phyloP scores from a whole-genome alignment of 2,888 invertebrate genomes.

The Diloba caeruleocephala region DNA sequence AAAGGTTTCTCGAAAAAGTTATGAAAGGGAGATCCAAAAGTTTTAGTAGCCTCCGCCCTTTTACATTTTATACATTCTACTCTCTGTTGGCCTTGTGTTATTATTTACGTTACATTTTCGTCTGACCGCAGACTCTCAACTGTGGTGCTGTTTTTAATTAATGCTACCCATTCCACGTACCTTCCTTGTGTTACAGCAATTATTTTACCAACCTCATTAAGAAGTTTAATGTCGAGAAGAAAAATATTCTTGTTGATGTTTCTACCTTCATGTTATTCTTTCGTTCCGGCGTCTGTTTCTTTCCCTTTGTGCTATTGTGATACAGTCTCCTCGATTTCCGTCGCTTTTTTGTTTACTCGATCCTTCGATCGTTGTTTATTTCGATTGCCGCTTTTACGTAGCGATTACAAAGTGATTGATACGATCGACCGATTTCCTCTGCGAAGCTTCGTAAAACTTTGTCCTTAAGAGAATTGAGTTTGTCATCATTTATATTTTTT shows the following conservation, averaged over 20 bases:
- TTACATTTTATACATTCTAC: conserved; percentile 80
- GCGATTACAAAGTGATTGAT: conserved; percentile 69
- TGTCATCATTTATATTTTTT: conserved; percentile 41
- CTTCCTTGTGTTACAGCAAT: conserved; percentile 86
- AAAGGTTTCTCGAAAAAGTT: conserved; percentile 85
- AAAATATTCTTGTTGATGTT: conserved; percentile 76
- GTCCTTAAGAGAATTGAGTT: conserved; percentile 28
- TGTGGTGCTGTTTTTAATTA: conserved; percentile 84
- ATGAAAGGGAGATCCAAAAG: conserved; percentile 83
- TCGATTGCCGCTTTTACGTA: conserved; percentile 68
- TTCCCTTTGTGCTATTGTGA: conserved; percentile 73
- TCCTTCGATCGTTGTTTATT: conserved; percentile 66
- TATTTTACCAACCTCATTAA: conserved; percentile 85
- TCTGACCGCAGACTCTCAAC: conserved; percentile 77
- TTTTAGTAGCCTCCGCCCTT: conserved; percentile 76
- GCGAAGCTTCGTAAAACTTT: conserved; percentile 40
- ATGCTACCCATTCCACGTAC: conserved; percentile 79
- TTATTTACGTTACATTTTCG: conserved; percentile 84
- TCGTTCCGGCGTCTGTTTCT: conserved; percentile 30
- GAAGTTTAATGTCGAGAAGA: conserved; percentile 80
- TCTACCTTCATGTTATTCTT: conserved; percentile 59
- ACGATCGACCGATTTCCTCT: conserved; percentile 55
- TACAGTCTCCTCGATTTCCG: conserved; percentile 68
- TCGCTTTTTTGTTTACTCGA: conserved; percentile 70
- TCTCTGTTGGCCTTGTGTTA: conserved; percentile 76